Evolutionary conservation across 2,113 vertebrate species (phyloP).

Genomic region (Gymnorhina tibicen): DNA sequence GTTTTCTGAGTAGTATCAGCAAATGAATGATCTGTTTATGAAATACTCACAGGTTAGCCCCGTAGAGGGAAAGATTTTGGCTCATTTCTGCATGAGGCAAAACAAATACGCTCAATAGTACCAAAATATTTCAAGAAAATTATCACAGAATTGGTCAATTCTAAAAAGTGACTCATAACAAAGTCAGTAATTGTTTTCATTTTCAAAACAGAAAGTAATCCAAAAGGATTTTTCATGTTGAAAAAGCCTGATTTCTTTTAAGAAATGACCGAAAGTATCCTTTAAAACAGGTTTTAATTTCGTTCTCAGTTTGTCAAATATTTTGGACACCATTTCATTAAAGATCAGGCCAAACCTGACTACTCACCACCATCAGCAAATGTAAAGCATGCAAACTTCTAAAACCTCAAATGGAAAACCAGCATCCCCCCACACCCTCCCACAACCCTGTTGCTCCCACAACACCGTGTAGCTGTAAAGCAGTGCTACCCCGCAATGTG

Average conservation of each 20-base stretch:
- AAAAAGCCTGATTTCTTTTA: not conserved
- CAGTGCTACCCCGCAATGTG: fast-evolving
- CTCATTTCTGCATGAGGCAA: not conserved
- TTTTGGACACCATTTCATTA: not conserved
- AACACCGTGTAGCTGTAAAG: not conserved
- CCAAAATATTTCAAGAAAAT: not conserved
- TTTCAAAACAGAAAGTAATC: not conserved
- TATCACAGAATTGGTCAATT: not conserved
- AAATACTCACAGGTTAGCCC: not conserved
- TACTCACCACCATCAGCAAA: not conserved
- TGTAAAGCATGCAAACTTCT: not conserved
- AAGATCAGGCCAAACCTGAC: not conserved
- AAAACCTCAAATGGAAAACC: not conserved
- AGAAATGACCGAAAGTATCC: not conserved
- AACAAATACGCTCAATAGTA: not conserved
- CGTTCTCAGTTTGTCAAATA: not conserved
- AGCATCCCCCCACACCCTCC: not conserved
- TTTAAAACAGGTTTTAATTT: not conserved
- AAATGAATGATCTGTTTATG: not conserved
- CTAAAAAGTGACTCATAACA: not conserved
- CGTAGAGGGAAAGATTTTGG: not conserved
- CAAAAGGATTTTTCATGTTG: not conserved
- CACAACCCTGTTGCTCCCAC: not conserved
- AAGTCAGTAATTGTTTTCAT: not conserved
- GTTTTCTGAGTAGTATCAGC: not conserved